These are phyloP conservation scores for Caranx ignobilis DNA, from an alignment of 2,113 vertebrate species.

Conservation along the genomic window DNA sequence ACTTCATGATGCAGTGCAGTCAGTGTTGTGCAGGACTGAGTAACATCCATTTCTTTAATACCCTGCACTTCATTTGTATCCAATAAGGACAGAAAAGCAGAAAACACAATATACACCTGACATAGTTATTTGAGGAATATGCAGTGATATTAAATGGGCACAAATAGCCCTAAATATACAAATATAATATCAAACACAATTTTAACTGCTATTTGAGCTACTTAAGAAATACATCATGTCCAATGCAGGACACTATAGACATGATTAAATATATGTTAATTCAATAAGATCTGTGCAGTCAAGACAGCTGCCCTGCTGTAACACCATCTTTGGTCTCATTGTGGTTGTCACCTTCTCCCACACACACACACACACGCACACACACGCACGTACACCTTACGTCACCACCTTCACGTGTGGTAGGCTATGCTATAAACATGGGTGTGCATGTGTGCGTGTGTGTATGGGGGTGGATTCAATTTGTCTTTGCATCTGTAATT, in stretches of 20 bases:
- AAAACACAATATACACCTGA: not conserved
- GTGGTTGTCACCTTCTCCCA: not conserved
- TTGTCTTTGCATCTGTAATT: constrained; percentile 4
- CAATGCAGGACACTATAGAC: not conserved
- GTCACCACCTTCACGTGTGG: constrained; percentile 51
- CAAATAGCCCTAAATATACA: not conserved
- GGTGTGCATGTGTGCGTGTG: not conserved
- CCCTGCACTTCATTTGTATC: not conserved
- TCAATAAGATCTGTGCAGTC: not conserved
- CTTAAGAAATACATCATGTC: not conserved
- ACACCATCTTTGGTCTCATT: not conserved
- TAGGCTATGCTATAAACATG: constrained; percentile 32
- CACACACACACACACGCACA: not conserved
- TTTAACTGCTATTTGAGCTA: not conserved
- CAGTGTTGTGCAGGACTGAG: not conserved
- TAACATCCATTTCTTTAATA: not conserved
- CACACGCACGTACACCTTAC: constrained; percentile 6
- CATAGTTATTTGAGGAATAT: not conserved
- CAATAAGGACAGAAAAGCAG: not conserved
- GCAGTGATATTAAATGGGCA: not conserved
- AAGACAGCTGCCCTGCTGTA: not conserved
- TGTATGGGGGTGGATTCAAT: not conserved
- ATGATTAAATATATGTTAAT: no score
- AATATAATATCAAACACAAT: no score
- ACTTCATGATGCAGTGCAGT: not conserved